Conservation (phyloP, 2,888 invertebrate species). For the Disparrhopalites patrizii region DNA sequence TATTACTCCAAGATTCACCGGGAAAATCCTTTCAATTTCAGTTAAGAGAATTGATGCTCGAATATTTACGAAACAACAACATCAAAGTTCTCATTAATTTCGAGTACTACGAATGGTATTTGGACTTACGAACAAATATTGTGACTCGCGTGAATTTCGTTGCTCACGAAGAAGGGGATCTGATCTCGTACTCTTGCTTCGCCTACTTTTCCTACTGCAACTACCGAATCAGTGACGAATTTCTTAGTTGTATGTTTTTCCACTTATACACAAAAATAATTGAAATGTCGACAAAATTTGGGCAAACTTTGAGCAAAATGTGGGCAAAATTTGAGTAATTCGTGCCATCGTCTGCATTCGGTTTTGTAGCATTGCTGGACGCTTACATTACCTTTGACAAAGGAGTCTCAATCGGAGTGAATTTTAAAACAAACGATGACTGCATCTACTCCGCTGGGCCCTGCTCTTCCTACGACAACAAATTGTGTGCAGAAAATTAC, state of each 20-base stretch:
- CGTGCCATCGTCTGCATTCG: no score
- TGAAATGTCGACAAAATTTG: no score
- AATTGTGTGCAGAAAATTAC: constrained; percentile 57
- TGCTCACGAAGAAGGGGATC: constrained; percentile 13
- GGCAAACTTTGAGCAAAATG: no score
- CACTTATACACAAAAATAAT: no score
- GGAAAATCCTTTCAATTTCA: constrained; percentile 8
- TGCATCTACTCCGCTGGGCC: constrained; percentile 64
- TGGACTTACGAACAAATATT: constrained; percentile 35
- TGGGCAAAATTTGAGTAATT: no score
- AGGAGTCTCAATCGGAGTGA: constrained; percentile 60
- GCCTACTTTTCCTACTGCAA: constrained; percentile 39
- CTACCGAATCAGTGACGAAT: constrained; percentile 39
- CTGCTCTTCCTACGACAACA: constrained; percentile 61
- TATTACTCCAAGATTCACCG: no score
- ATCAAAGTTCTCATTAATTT: constrained; percentile 34
- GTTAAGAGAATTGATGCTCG: constrained; percentile 27
- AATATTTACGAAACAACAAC: constrained; percentile 26
- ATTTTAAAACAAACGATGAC: constrained; percentile 64
- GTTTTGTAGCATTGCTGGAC: constrained; percentile 26
- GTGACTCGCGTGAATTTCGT: constrained; percentile 38
- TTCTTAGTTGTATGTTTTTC: constrained; percentile 50
- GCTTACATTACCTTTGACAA: constrained; percentile 54
- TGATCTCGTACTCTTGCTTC: constrained; percentile 38
- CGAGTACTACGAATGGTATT: constrained; percentile 39